Evolutionary conservation across 2,113 vertebrate genomes (phyloP), one percentile per base, ranked within the genome.

Genomic region (Blennius ocellaris): DNA sequence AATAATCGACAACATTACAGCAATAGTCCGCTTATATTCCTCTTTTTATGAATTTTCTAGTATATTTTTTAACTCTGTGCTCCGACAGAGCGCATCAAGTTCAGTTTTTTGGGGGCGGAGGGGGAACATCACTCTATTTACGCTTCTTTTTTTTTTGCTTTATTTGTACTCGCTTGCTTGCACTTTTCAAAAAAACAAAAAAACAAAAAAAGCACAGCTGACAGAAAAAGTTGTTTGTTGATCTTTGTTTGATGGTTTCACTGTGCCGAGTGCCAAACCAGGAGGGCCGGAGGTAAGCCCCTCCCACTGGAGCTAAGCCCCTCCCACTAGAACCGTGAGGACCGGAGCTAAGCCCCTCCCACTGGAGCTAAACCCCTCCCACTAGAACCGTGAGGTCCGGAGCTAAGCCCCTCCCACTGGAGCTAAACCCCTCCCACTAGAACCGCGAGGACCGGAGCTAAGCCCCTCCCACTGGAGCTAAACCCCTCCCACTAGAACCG

Each of bases 61-160:
- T 86, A 82, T 61, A 86, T 93, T 90, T 90, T 87, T 85, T 77
- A 91, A 81, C 78, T 89, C 55, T 67, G 77, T 67, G 80, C 76
- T 84, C 69, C 51, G 68, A 86, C 37, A 50, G 70, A 45, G 41
- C 61, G 56, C 44, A 63, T 1, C 38, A 17, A 50, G 49, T 53
- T 50, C 16, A 52, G 16, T 75, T 56, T 30, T 30, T n/a, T 50
- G 37, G 9, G 38, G 62, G 10, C 58, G 36, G 57, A 49, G 51
- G 56, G 61, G 61, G 43, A 11, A 72, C 53, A 57, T 52, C 36
- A 52, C 47, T 38, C 49, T 51, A 61, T 66, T 69, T 6, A 5
- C 11, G 67, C 69, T 79, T 30, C 4, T 30, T 30, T 30, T 30
- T 30, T 30, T 30, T 84, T 73, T 80, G 81, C 78, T 81, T 67